Conservation (phyloP, 1,140 invertebrate genomes). For the Lordiphosa mommai region DNA sequence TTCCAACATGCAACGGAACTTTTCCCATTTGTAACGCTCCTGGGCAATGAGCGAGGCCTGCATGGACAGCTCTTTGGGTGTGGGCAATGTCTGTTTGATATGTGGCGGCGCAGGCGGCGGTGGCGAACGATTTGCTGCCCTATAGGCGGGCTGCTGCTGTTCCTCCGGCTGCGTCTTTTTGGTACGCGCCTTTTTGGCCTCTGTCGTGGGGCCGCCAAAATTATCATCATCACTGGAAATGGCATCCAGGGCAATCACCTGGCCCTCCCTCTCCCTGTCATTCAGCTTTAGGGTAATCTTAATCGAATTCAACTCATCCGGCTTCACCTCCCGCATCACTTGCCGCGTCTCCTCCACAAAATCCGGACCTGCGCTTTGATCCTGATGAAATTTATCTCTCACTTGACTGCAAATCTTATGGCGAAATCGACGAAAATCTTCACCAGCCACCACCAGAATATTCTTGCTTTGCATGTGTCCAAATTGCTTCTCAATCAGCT, state of each 20-base stretch:
- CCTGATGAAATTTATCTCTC: slow-evolving; percentile 77
- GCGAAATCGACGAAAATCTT: slow-evolving; percentile 54
- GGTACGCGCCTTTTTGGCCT: background rate
- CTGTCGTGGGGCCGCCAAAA: slow-evolving; percentile 2
- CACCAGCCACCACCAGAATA: slow-evolving; percentile 12
- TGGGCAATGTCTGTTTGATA: slow-evolving; percentile 45
- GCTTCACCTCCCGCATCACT: slow-evolving; percentile 10
- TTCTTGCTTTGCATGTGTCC: slow-evolving; percentile 28
- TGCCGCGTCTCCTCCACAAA: slow-evolving; percentile 46
- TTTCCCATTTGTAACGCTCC: slow-evolving; percentile 82
- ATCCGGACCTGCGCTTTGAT: slow-evolving; percentile 72
- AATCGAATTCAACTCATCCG: background rate
- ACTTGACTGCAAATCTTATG: slow-evolving; percentile 79
- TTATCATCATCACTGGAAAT: slow-evolving; percentile 71
- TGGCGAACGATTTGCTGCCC: slow-evolving; percentile 54
- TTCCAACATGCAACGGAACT: slow-evolving; percentile 80
- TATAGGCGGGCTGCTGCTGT: slow-evolving; percentile 16
- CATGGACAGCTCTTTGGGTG: slow-evolving; percentile 69
- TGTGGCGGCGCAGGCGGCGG: background rate
- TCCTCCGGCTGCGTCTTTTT: slow-evolving; percentile 17
- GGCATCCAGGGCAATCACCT: slow-evolving; percentile 55
- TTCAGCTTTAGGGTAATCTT: slow-evolving; percentile 12
- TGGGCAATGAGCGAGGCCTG: slow-evolving; percentile 70
- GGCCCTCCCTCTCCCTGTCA: background rate
- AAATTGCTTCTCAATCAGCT: slow-evolving; percentile 50